These are phyloP conservation scores for Cherax destructor DNA, from an alignment of 1,140 invertebrate species.

Conservation along the genomic window DNA sequence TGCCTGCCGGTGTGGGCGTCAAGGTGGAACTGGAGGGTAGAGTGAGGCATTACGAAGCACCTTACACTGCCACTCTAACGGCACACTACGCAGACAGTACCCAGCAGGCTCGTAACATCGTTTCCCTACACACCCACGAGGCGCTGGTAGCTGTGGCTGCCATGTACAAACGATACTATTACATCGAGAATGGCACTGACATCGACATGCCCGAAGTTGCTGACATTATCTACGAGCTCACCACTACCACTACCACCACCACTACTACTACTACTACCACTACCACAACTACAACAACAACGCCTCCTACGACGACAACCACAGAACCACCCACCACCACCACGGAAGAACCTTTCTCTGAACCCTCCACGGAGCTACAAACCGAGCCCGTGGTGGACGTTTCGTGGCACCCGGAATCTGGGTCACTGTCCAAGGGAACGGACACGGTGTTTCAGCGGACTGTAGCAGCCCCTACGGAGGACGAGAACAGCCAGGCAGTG, in stretches of 20 bases:
- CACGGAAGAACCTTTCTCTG: conserved; percentile 6
- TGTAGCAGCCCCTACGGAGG: background rate
- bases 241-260: conserved; percentile 67
- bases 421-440: conserved; percentile 59
- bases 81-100: conserved; percentile 53
- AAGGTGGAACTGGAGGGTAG: conserved; percentile 52
- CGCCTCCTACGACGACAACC: conserved; percentile 48
- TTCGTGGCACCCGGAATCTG: conserved; percentile 41
- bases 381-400: conserved; percentile 18
- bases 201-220: conserved; percentile 15
- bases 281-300: conserved; percentile 59
- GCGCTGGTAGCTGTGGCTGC: conserved; percentile 43
- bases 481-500: conserved; percentile 28
- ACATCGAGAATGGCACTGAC: conserved; percentile 48
- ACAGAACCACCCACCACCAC: conserved; percentile 8
- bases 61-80: conserved; percentile 57
- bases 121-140: conserved; percentile 63
- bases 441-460: conserved; percentile 35
- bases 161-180: conserved; percentile 50
- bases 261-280: conserved; percentile 59
- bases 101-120: conserved; percentile 33
- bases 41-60: conserved; percentile 64
- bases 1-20: conserved; percentile 62
- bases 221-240: conserved; percentile 48
- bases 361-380: conserved; percentile 12